Base-by-base conservation (phyloP, 2,888 invertebrate species). In the Boloria selene region DNA sequence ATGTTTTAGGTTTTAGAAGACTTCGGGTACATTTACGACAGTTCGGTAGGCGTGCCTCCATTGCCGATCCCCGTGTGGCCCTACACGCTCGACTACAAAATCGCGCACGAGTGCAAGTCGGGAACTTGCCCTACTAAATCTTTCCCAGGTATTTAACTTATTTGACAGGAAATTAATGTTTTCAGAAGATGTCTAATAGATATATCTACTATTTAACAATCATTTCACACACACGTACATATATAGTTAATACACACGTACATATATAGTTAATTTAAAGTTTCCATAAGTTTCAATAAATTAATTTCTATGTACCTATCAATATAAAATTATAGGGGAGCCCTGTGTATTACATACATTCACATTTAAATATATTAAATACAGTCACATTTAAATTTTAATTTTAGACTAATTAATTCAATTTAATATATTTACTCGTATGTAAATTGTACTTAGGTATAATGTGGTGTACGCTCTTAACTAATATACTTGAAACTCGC, bases 21-120 rank as follows among this genome's bases (percentile, higher is more conserved):
- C 85, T 98, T 97, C 82, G 97, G 96, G 7, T 98, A 96, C 86
- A 96, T 97, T 77, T 98, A 98, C 85, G 98, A 98, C 86, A 97
- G 98, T 81, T 98, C 98, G 3, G 94, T 98, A 76, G 96, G 97
- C 65, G 96, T 96, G 61, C 97, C 97, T 0, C 96, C 97, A 13
- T 84, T 94, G 13, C 93, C 95, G 61, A 93, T 96, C 17, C 97
- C 97, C 13, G 94, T 97, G 62, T 98, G 98, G 98, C 98, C 98
- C 0, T 98, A 98, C 88, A 98, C 98, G 0, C 93, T 98, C 52
- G 98, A 98, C 86, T 97, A 96, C 88, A 97, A 97, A 91, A 97
- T 98, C 77, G 95, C 98, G 1, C 98, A 98, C 81, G 97, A 97
- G 85, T 98, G 98, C 88, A 97, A 97, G 87, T 95, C 97, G 53